Evolutionary conservation across 2,888 invertebrate species (phyloP), one percentile per base, ranked within the genome.

Genomic region (Temnothorax unifasciatus): DNA sequence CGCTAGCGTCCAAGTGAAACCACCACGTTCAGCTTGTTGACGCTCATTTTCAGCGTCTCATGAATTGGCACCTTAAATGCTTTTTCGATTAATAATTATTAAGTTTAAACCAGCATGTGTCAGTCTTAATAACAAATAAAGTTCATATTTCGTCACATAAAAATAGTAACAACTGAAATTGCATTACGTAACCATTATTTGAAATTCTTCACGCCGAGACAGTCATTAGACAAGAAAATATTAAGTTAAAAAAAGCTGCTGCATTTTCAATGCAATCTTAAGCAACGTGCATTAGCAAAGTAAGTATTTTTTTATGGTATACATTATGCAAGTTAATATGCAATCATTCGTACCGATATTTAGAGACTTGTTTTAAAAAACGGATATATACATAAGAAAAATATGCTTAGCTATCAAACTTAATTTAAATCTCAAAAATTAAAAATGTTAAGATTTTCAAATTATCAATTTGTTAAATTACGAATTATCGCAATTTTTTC

Each of bases 91-190:
- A 29, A 29, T 29, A 2, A 29, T 29, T 29, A 25, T 25, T 1
- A 25, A 25, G 25, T 25, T 25, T 25, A 25, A 25, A 25, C 25
- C 25, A 2, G n/a, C n/a, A n/a, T 25, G 29, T 29, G 29, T 29
- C 29, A 41, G 1, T 9, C 0, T 63, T 21, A 38, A 38, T 21
- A 11, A 21, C n/a, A 6, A 52, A 38, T 29, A 18, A 50, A 63
- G 9, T 47, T 63, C 34, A 38, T 15, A 38, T 66, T 52, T 66
- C 15, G 13, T 13, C 66, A 76, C 66, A 76, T 47, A 3, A 74
- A 74, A 15, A 59, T 38, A 52, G 25, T 13, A 66, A 66, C 38
- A 41, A 25, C 11, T 41, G 9, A 54, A 54, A n/a, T 64, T 18
- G 2, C 18, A 2, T 76, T 52, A 66, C 9, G 15, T 54, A 66